Percentiles rank a stretch among this genome's conserved stretches.
These are phyloP conservation scores for Calephelis virginiensis DNA, from an alignment of 1,140 invertebrate genomes.

Conservation along the genomic window DNA sequence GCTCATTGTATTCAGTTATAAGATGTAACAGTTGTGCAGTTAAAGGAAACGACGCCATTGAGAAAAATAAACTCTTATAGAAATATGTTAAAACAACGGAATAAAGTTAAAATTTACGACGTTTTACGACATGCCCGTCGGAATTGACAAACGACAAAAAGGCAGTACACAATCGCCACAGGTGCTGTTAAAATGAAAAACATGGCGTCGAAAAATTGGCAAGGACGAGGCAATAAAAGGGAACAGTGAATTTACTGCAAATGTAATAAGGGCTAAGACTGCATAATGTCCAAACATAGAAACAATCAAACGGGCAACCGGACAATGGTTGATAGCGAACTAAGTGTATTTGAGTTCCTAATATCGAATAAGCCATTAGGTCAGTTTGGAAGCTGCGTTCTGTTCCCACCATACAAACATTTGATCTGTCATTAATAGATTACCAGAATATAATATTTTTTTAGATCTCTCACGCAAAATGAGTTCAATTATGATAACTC, in stretches of 20 bases:
- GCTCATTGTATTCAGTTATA: slow-evolving; percentile 43
- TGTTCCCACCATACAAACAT: slow-evolving; percentile 38
- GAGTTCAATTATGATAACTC: no score
- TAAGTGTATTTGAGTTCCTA: slow-evolving; percentile 37
- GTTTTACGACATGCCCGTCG: slow-evolving; percentile 43
- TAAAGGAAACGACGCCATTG: slow-evolving; percentile 1
- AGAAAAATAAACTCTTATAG: slow-evolving; percentile 20
- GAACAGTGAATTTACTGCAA: slow-evolving; percentile 19
- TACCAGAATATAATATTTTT: slow-evolving; percentile 10
- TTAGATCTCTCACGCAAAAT: not conserved
- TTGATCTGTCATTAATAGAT: slow-evolving; percentile 1
- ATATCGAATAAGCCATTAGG: slow-evolving; percentile 28
- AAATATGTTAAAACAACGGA: slow-evolving; percentile 28
- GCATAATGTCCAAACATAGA: slow-evolving; percentile 34
- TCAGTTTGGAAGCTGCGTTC: slow-evolving; percentile 6
- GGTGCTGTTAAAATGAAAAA: slow-evolving; percentile 45
- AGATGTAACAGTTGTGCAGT: slow-evolving; percentile 30
- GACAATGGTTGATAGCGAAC: slow-evolving; percentile 37
- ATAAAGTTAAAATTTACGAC: slow-evolving; percentile 65
- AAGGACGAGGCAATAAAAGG: slow-evolving; percentile 26
- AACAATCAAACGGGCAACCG: slow-evolving; percentile 31
- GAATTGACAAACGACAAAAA: slow-evolving; percentile 54
- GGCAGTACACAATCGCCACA: slow-evolving; percentile 40
- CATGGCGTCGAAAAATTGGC: slow-evolving; percentile 33
- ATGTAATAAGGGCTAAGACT: slow-evolving; percentile 24